Conservation (phyloP, 2,797 vertebrate genomes). For the Harpagifer antarcticus region DNA sequence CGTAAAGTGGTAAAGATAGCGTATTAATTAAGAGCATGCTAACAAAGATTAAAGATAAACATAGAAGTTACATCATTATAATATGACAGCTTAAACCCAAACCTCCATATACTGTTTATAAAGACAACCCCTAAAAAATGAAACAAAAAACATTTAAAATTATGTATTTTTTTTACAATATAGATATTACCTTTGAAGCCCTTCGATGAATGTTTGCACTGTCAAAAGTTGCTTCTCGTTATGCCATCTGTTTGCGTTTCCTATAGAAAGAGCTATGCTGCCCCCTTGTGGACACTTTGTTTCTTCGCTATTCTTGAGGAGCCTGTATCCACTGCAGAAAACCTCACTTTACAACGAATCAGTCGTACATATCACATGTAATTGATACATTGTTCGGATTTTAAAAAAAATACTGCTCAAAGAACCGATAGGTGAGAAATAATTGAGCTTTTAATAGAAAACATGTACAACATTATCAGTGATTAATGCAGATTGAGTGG, state of each 20-base stretch:
- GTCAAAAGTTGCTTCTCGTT: background rate
- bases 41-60: too few relatives aligned
- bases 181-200: background rate
- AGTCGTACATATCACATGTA: background rate
- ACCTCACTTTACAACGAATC: background rate
- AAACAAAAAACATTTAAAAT: background rate
- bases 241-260: background rate
- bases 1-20: too few relatives aligned
- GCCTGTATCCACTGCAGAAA: background rate
- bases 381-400: background rate
- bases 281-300: slow-evolving; percentile 63
- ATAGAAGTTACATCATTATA: too few relatives aligned
- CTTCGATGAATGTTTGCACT: background rate
- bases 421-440: background rate
- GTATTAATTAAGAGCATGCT: too few relatives aligned
- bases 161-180: background rate
- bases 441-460: background rate
- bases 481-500: background rate
- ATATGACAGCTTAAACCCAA: background rate
- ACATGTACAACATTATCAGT: background rate
- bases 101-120: too few relatives aligned
- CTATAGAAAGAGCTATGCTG: slow-evolving; percentile 27
- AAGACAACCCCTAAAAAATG: rapidly evolving
- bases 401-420: background rate
- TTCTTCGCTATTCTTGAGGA: rapidly evolving